Evolutionary conservation across 2,888 invertebrate genomes (phyloP), one percentile per base, ranked within the genome.

Genomic region (Zygaena filipendulae): DNA sequence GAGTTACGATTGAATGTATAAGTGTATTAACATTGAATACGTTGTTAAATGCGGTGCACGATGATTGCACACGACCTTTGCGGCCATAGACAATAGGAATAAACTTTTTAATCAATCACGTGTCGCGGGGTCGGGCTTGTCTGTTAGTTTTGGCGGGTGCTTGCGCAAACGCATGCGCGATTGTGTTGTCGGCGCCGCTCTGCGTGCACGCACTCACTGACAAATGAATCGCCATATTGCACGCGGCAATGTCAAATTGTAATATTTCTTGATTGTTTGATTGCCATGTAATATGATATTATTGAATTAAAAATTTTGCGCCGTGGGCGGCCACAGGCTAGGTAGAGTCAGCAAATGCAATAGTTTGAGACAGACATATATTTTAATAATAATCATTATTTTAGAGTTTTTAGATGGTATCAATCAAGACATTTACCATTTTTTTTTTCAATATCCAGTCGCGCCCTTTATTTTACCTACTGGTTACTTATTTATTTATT

Each of bases 91-190:
- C 69, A 69, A 71, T 64, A 50, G 58, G n/a, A 55, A 54, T 59
- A 57, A 60, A 59, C 55, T 63, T 67, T 69, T 69, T 66, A 69
- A 72, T 70, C 63, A 68, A 66, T 68, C 68, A 64, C 50, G 40
- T 50, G 57, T 49, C 30, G 38, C 35, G 41, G 52, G 47, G 48
- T 43, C 45, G 48, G 36, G 46, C 44, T 38, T 47, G 47, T 48
- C 48, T 55, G 48, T 47, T 56, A 45, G 52, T 53, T 58, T 59
- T 53, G 47, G 54, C 49, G 39, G 22, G 11, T 16, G 6, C 43
- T 52, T 54, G 52, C 46, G 52, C 47, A 52, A 55, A 43, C 46
- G 46, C 40, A 40, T n/a, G 33, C 32, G 21, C 39, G 30, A 38
- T 40, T 40, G 42, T 40, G 27, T 35, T 36, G 40, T 38, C 36